Evolutionary conservation across 2,113 vertebrate genomes (phyloP).

Genomic region (Cynocephalus volans): DNA sequence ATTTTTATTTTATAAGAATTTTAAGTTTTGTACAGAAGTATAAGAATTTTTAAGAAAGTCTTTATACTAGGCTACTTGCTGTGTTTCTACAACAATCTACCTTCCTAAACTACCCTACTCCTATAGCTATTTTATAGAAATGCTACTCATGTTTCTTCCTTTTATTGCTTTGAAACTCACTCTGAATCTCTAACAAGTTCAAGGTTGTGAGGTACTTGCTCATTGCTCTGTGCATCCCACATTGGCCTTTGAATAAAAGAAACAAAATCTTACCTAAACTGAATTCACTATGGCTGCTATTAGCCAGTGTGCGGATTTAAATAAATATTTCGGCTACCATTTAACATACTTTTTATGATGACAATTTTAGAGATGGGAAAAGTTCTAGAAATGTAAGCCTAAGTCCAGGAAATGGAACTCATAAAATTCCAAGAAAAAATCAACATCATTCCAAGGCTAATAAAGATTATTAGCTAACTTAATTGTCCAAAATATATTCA

Average conservation of each 20-base stretch:
- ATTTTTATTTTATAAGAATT: no score
- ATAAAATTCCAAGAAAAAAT: conserved; percentile 24
- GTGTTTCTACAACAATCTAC: not conserved
- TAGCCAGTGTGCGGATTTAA: not conserved
- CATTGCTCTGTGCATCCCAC: not conserved
- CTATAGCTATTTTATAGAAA: not conserved
- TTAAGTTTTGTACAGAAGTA: no score
- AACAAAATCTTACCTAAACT: conserved; percentile 29
- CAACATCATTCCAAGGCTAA: not conserved
- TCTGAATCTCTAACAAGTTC: not conserved
- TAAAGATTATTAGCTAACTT: conserved; percentile 24
- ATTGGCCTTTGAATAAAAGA: not conserved
- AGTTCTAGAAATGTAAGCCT: conserved; percentile 21
- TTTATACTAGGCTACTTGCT: not conserved
- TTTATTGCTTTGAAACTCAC: conserved; percentile 6
- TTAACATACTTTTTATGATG: conserved; percentile 9
- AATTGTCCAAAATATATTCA: conserved; percentile 6
- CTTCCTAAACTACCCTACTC: not conserved
- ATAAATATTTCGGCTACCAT: not conserved
- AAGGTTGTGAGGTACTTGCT: conserved; percentile 6
- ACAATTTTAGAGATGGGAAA: not conserved
- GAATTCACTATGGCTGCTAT: not conserved
- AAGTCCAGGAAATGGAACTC: conserved; percentile 16
- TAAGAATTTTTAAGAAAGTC: not conserved
- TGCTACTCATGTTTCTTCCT: not conserved